Evolutionary conservation across 2,113 vertebrate genomes (phyloP).

Genomic region (Turnix velox): DNA sequence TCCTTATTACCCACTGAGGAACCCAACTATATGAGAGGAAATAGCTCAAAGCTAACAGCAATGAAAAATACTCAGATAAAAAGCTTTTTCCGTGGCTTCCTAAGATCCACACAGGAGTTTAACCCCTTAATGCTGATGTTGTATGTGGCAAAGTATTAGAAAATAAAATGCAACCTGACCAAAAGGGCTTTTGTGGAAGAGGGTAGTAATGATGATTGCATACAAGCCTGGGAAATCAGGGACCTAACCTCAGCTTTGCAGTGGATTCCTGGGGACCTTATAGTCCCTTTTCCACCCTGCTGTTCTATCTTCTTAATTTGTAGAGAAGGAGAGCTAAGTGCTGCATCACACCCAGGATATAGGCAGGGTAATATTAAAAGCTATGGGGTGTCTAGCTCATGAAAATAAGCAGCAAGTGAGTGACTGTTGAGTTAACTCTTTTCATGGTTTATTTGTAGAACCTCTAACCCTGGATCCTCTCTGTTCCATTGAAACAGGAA

Average conservation of each 20-base stretch:
- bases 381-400: neutral
- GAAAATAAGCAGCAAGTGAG: neutral
- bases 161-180: neutral
- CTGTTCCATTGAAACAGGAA: neutral
- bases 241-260: neutral
- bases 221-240: neutral
- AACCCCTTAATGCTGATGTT: neutral
- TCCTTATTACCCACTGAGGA: neutral
- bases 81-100: neutral
- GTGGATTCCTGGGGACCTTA: neutral
- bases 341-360: neutral
- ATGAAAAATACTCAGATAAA: neutral
- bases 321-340: neutral
- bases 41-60: neutral
- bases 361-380: neutral
- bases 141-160: neutral
- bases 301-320: fast-evolving
- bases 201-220: neutral
- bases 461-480: neutral
- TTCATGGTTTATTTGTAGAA: neutral
- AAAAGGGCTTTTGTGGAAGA: neutral
- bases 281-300: fast-evolving
- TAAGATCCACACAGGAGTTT: neutral
- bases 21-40: neutral
- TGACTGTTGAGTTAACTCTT: neutral